Conservation (phyloP, 2,113 vertebrate genomes). For the Plectropomus leopardus region DNA sequence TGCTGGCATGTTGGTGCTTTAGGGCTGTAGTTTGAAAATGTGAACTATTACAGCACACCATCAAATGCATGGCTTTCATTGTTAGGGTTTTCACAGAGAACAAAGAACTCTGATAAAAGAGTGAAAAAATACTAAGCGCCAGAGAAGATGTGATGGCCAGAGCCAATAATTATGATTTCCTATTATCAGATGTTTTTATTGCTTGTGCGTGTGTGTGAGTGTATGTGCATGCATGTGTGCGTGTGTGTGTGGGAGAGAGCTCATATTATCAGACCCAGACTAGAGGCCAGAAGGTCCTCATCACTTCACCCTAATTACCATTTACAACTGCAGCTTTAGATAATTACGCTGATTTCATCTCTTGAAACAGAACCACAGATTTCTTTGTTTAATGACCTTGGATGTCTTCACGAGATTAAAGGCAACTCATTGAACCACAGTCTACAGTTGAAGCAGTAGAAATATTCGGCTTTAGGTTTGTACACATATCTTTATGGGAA, state of each 20-base stretch:
- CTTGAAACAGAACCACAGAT: constrained; percentile 25
- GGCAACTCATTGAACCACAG: neutral
- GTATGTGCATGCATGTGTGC: neutral
- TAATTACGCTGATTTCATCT: constrained; percentile 54
- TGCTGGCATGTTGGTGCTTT: neutral
- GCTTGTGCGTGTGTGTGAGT: neutral
- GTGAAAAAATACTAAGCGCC: neutral
- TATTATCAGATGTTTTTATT: constrained; percentile 43
- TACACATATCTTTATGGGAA: neutral
- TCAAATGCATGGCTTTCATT: constrained; percentile 4
- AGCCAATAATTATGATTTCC: constrained; percentile 41
- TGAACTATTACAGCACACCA: neutral
- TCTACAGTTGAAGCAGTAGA: neutral
- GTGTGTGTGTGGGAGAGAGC: neutral
- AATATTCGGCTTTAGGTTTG: constrained; percentile 12
- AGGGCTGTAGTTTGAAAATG: neutral
- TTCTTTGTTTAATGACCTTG: constrained; percentile 50
- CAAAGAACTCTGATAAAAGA: constrained; percentile 26
- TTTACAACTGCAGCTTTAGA: constrained; percentile 60
- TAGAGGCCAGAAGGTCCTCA: constrained; percentile 57
- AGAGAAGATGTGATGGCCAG: constrained; percentile 6
- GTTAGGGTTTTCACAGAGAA: neutral
- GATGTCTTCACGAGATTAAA: constrained; percentile 18
- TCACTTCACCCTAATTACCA: constrained; percentile 61
- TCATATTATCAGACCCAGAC: constrained; percentile 40